phyloP scores from a whole-genome alignment of 2,888 invertebrate species.

The Hylaea fasciaria region DNA sequence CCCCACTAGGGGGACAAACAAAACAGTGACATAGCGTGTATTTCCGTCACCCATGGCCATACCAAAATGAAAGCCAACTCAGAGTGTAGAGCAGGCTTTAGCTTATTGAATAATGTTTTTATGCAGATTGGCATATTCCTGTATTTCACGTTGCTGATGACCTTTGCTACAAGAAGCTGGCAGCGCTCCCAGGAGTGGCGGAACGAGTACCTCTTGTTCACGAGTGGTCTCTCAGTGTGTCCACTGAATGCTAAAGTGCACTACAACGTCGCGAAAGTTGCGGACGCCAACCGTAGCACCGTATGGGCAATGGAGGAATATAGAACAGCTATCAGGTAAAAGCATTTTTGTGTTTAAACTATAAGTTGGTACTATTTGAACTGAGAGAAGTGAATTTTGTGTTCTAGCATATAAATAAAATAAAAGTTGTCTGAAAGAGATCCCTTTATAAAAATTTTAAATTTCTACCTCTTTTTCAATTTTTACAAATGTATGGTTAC shows the following conservation, averaged over 20 bases:
- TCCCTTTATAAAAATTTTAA: too few species aligned
- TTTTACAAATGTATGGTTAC: constrained; percentile 47
- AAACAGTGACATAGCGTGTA: too few species aligned
- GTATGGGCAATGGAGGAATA: constrained; percentile 91
- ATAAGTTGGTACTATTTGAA: too few species aligned
- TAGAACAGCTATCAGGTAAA: constrained; percentile 88
- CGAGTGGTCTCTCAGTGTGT: constrained; percentile 93
- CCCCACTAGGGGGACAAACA: too few species aligned
- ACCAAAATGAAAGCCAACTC: too few species aligned
- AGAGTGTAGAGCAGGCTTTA: too few species aligned
- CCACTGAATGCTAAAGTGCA: constrained; percentile 97
- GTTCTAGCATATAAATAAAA: too few species aligned
- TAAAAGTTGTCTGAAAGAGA: too few species aligned
- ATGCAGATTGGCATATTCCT: constrained; percentile 50
- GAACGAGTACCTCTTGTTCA: constrained; percentile 91
- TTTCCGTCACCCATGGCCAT: too few species aligned
- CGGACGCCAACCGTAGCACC: constrained; percentile 89
- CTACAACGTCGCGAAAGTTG: constrained; percentile 96
- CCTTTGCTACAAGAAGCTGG: constrained; percentile 76
- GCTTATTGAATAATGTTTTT: too few species aligned
- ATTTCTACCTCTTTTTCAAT: too few species aligned
- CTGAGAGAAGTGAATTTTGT: too few species aligned
- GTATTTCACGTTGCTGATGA: constrained; percentile 52
- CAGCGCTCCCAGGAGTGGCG: constrained; percentile 92
- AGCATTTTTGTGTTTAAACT: not conserved